Evolutionary conservation across 2,113 vertebrate genomes (phyloP), one percentile per base, ranked within the genome.

Genomic region (Salvelinus namaycush): DNA sequence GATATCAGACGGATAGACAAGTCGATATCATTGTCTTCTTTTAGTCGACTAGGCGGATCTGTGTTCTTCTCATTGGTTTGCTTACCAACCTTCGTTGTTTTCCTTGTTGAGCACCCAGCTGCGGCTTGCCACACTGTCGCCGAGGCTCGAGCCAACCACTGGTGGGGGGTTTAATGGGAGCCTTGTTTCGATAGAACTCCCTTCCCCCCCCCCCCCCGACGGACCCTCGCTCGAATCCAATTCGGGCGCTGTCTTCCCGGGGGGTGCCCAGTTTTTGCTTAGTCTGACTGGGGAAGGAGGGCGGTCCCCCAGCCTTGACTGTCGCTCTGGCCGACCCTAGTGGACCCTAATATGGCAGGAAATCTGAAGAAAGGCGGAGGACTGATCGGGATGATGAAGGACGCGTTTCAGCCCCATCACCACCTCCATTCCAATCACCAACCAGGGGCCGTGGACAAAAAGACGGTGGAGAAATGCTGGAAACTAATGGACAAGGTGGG

Each of bases 401-500:
- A 98, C 93, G 96, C 97, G 64, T 98, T 99, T 85, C 97, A 99
- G 91, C 97, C 97, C 24, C 96, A 98, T 92, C 96, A 98, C 89
- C 94, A 95, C 87, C 95, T 95, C 86, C 96, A 97, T 87, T 92
- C 95, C 85, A 95, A 97, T 76, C 95, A 97, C 89, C 97, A 96
- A 86, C 97, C 97, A 7, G 95, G 97, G 76, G 84, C 95, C 78
- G 97, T 98, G 91, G 97, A 99, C 93, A 97, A 97, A 90, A 97
- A 97, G 93, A 97, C 95, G 65, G 97, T 98, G 93, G 97, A 99
- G 93, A 99, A 99, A 91, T 98, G 97, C 87, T 99, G 96, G 97
- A 99, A 99, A 86, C 95, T 97, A 69, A 99, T 99, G 97, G 97
- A 98, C 86, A 99, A 99, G 96, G 97, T 97, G 85, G 67, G 89